A percentile compares a stretch with the other conserved stretches of the same genome.
Conservation (phyloP, 2,797 vertebrate genomes). For the Merluccius polli region DNA sequence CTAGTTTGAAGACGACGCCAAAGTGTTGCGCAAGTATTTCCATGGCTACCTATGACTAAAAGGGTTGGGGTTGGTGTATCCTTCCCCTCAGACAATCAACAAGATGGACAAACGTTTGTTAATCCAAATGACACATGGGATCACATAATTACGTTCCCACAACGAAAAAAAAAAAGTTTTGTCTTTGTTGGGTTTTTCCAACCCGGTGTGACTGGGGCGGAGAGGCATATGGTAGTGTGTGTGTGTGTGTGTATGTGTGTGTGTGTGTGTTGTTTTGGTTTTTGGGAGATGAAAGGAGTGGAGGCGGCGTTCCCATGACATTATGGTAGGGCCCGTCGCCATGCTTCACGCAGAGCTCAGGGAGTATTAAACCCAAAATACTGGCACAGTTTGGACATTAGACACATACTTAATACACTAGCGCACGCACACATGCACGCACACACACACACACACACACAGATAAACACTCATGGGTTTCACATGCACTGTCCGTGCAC, state of each 20-base stretch:
- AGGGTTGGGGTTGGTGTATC: neutral
- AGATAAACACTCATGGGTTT: too few species aligned
- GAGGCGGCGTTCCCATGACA: conserved; percentile 50
- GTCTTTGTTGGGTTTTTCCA: too few species aligned
- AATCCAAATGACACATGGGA: too few species aligned
- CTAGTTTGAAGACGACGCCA: too few species aligned
- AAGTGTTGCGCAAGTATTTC: too few species aligned
- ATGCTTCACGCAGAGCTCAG: conserved; percentile 44
- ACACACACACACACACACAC: neutral
- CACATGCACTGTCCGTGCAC: neutral
- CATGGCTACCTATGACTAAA: too few species aligned
- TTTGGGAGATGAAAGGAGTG: conserved; percentile 46
- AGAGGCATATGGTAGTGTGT: too few species aligned
- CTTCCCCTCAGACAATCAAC: neutral
- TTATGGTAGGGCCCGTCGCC: conserved; percentile 46
- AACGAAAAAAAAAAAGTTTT: too few species aligned
- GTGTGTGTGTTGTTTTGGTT: conserved; percentile 33
- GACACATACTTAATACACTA: conserved; percentile 46
- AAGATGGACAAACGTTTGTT: too few species aligned
- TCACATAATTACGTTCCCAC: too few species aligned
- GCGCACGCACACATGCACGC: neutral
- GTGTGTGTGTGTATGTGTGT: too few species aligned
- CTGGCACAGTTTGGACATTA: conserved; percentile 36
- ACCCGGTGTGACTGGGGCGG: too few species aligned
- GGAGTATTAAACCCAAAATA: conserved; percentile 33